phyloP scores from a whole-genome alignment of 2,113 vertebrate genomes.

The Pteronura brasiliensis region DNA sequence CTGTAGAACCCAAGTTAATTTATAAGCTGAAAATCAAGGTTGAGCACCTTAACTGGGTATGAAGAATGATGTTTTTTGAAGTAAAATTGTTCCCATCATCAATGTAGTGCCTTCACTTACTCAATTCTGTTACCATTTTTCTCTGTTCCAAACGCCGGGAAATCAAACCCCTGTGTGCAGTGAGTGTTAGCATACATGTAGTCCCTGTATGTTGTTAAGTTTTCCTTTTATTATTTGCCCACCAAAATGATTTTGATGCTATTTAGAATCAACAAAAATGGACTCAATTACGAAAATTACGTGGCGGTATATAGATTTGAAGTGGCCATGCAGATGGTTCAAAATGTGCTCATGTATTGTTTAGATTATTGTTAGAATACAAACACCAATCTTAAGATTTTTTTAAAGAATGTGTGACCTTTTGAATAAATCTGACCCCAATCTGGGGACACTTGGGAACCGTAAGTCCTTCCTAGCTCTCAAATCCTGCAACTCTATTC shows the following conservation, averaged over 20 bases:
- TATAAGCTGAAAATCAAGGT: neutral
- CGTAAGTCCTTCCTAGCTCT: neutral
- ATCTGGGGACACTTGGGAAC: neutral
- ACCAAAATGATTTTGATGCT: neutral
- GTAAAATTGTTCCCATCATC: neutral
- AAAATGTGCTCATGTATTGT: neutral
- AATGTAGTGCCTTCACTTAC: neutral
- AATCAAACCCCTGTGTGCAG: neutral
- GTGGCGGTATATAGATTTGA: neutral
- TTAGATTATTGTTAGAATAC: neutral
- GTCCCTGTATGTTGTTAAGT: neutral
- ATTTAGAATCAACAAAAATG: neutral
- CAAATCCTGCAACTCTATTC: neutral
- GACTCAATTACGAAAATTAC: neutral
- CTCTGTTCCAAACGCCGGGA: neutral
- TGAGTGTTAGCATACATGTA: neutral
- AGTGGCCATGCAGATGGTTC: neutral
- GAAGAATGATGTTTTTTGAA: neutral
- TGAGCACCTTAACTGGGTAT: neutral
- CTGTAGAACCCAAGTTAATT: neutral
- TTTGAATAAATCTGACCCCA: neutral
- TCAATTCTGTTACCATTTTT: neutral
- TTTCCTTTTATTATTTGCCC: neutral
- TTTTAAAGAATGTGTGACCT: neutral
- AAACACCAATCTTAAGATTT: neutral